phyloP scores from a whole-genome alignment of 2,888 invertebrate genomes.

The Conchocele bisecta region DNA sequence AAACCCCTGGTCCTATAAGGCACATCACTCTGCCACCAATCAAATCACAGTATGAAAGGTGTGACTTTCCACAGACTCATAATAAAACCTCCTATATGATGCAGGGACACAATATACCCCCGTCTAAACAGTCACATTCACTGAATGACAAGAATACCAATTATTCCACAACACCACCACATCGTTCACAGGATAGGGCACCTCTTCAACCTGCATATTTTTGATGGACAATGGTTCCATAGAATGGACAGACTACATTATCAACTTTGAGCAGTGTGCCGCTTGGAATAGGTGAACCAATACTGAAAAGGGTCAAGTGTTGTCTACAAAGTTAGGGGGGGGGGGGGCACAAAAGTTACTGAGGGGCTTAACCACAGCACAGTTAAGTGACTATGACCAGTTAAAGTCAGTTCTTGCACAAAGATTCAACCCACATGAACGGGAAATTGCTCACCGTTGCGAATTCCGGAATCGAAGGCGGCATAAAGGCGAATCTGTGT shows the following conservation, averaged over 20 bases:
- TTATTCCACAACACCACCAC: no score
- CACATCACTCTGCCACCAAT: no score
- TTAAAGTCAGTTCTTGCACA: background rate
- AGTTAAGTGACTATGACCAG: background rate
- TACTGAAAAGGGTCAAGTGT: background rate
- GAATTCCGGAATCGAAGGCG: background rate
- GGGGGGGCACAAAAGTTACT: slow-evolving; percentile 3
- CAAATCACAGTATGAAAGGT: no score
- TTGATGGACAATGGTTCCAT: no score
- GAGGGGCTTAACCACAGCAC: background rate
- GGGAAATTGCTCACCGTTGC: background rate
- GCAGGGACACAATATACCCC: no score
- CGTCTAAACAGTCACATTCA: no score
- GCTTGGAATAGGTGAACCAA: background rate
- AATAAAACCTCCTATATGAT: no score
- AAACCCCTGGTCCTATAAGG: no score
- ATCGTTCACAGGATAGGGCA: no score
- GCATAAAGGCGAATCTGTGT: background rate
- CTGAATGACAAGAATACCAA: no score
- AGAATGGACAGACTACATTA: background rate
- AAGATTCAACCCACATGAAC: background rate
- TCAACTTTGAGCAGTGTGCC: background rate
- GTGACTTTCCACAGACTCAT: no score
- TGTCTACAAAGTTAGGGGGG: background rate
- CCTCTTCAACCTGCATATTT: no score